phyloP scores from a whole-genome alignment of 2,797 vertebrate genomes.

The Eulemur albifrons region DNA sequence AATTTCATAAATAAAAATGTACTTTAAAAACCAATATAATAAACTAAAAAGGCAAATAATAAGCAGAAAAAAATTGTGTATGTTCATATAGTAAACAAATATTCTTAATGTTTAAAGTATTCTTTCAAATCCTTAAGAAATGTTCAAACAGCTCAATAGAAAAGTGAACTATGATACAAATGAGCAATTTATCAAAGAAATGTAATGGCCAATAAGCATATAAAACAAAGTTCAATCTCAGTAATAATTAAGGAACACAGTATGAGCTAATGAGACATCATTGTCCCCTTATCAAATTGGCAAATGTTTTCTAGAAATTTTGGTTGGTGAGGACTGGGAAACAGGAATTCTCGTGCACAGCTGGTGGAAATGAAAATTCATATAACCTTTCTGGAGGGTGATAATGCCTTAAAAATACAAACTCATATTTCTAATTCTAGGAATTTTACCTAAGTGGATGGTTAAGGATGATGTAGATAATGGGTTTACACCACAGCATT shows the following conservation, averaged over 20 bases:
- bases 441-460: not conserved
- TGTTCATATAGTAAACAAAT: not conserved
- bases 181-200: not conserved
- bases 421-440: not conserved
- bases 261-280: not conserved
- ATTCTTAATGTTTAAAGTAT: constrained; percentile 3
- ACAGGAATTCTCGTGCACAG: not conserved
- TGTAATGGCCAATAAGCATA: not conserved
- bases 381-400: not conserved
- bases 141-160: not conserved
- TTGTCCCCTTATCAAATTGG: not conserved
- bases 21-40: not conserved
- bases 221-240: not conserved
- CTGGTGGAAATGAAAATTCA: not conserved
- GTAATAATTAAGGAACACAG: not conserved
- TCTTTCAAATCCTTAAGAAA: constrained; percentile 3
- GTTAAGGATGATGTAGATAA: not conserved
- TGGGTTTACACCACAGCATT: not conserved
- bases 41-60: not conserved
- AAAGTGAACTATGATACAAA: constrained; percentile 6
- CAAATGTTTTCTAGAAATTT: not conserved
- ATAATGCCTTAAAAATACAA: not conserved
- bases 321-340: not conserved
- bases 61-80: not conserved
- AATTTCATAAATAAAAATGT: constrained; percentile 8